Conservation (phyloP, 2,888 invertebrate species). For the Apocheima hispidaria region DNA sequence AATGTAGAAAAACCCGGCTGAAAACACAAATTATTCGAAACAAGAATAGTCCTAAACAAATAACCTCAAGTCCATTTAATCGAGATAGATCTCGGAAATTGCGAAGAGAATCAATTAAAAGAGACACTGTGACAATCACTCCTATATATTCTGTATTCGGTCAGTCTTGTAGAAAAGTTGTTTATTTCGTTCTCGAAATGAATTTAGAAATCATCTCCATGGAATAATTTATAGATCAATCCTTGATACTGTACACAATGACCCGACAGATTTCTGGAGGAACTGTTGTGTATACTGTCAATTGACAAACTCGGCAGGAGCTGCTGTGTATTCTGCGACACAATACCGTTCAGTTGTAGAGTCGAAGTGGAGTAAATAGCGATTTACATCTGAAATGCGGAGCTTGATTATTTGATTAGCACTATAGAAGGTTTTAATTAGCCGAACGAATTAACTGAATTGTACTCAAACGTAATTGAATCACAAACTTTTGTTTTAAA, state of each 20-base stretch:
- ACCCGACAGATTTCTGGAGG: background rate
- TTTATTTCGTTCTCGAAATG: too few relatives aligned
- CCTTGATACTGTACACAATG: background rate
- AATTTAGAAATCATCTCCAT: too few relatives aligned
- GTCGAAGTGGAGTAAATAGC: conserved; percentile 15
- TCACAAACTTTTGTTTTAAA: background rate
- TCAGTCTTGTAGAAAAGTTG: background rate
- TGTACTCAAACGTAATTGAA: background rate
- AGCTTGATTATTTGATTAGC: conserved; percentile 14
- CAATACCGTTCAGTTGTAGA: conserved; percentile 7
- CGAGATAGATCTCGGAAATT: conserved; percentile 6
- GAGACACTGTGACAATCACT: too few relatives aligned
- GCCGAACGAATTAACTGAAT: conserved; percentile 1
- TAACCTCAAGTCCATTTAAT: conserved; percentile 12
- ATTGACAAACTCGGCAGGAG: too few relatives aligned
- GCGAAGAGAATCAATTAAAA: too few relatives aligned
- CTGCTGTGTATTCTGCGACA: conserved; percentile 1
- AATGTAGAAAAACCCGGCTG: too few relatives aligned
- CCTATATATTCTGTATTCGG: too few relatives aligned
- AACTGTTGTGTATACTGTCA: background rate
- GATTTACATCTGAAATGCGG: conserved; percentile 42
- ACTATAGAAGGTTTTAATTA: conserved; percentile 14
- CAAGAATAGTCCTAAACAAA: conserved; percentile 16
- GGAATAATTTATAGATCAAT: background rate
- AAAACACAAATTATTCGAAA: too few relatives aligned